phyloP scores from a whole-genome alignment of 1,140 invertebrate genomes.

The Aphaenogaster floridana region DNA sequence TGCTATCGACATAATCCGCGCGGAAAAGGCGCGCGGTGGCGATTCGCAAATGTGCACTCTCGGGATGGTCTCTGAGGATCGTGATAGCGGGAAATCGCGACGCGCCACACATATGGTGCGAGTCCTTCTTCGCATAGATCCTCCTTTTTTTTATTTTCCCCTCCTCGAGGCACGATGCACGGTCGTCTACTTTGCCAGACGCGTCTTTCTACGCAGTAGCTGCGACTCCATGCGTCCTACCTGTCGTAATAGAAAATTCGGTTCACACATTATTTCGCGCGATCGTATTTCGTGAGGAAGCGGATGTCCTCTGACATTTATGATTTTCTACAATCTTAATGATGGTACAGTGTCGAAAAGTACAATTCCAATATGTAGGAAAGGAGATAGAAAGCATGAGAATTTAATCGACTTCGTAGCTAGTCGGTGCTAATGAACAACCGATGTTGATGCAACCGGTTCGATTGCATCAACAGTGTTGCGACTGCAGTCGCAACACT shows the following conservation, averaged over 20 bases:
- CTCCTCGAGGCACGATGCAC: slow-evolving; percentile 51
- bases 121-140: slow-evolving; percentile 50
- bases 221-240: background rate
- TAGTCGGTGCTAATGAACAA: background rate
- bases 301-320: background rate
- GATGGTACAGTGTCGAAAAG: no score
- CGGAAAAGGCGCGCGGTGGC: slow-evolving; percentile 47
- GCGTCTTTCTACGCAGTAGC: slow-evolving; percentile 67
- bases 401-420: slow-evolving; percentile 17
- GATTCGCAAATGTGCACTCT: slow-evolving; percentile 65
- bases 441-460: slow-evolving; percentile 34
- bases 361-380: background rate
- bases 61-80: slow-evolving; percentile 50
- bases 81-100: slow-evolving; percentile 67
- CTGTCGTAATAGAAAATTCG: slow-evolving; percentile 41
- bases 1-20: slow-evolving; percentile 70
- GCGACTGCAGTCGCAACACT: background rate
- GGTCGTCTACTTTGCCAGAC: slow-evolving; percentile 68
- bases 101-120: slow-evolving; percentile 17
- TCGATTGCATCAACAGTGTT: slow-evolving; percentile 15
- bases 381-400: slow-evolving; percentile 13
- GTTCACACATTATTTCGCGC: background rate
- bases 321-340: background rate
- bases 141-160: slow-evolving; percentile 55
- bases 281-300: background rate